Base-by-base conservation (phyloP, 2,888 invertebrate genomes). In the Catotricha subobsoleta region DNA sequence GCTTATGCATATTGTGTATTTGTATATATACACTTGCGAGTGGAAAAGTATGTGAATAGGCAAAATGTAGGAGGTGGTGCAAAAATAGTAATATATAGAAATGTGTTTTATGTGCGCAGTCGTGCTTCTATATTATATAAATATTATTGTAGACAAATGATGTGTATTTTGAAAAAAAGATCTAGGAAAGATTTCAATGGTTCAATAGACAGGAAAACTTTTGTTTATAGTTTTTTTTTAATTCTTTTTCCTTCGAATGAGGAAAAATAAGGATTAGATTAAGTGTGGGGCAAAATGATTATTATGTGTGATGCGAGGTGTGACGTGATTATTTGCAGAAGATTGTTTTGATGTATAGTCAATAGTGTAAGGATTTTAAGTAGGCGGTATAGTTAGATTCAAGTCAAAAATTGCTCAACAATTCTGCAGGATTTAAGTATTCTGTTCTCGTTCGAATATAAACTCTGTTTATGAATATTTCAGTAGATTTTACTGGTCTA, bases 181-280 rank as follows among this genome's bases (percentile, higher is more conserved):
- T 8, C 7, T 19, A 19, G 3, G n/a, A 34, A 34, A 34, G 34
- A 34, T 34, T 34, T 34, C 20, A 34, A 34, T 34, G 34, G 34
- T 5, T 21, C 20, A 12, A n/a, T 34, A 13, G 21, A 13, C 34
- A 20, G 13, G 34, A 5, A 34, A 34, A 12, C n/a, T 34, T 21
- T 6, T 8, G 10, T 10, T 8, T 25, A 25, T 25, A 8, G 8
- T 33, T 19, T 10, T 20, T 3, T 33, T 6, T 33, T 8, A 6
- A 18, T 3, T 19, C 5, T 33, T 6, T 19, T 19, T 18, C 4
- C n/a, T n/a, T n/a, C n/a, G n/a, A n/a, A n/a, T n/a, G n/a, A n/a
- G n/a, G 33, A 33, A 33, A 3, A 6, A n/a, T 12, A 3, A 18
- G 10, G 10, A 9, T 7, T 18, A 19, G 19, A 19, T 33, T 5